phyloP scores from a whole-genome alignment of 1,140 invertebrate species.

The Thaumetopoea pityocampa region DNA sequence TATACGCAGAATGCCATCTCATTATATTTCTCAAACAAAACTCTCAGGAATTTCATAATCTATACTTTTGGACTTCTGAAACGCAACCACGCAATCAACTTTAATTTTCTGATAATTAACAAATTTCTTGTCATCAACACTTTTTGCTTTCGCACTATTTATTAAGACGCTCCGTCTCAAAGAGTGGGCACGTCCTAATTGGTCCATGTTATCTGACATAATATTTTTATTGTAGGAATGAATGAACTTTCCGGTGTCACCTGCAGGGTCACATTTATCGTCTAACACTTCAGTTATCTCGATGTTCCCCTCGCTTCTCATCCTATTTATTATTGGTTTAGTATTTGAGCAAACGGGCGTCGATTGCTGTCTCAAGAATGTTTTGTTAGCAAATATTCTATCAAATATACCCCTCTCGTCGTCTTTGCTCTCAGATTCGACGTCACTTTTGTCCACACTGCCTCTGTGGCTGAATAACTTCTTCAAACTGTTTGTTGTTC shows the following conservation, averaged over 20 bases:
- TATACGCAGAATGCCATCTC: too few relatives aligned
- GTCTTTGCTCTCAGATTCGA: slow-evolving; percentile 43
- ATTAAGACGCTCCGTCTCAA: slow-evolving; percentile 69
- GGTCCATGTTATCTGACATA: slow-evolving; percentile 44
- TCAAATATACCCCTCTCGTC: slow-evolving; percentile 43
- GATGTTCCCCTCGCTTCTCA: slow-evolving; percentile 59
- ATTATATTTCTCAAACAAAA: slow-evolving; percentile 67
- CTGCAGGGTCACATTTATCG: slow-evolving; percentile 25
- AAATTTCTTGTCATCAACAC: slow-evolving; percentile 57
- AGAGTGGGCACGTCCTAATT: slow-evolving; percentile 39
- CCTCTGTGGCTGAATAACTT: slow-evolving; percentile 66
- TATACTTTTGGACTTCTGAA: slow-evolving; percentile 57
- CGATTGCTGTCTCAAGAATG: slow-evolving; percentile 62
- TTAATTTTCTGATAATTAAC: slow-evolving; percentile 56
- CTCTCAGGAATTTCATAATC: slow-evolving; percentile 65
- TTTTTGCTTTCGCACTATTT: slow-evolving; percentile 66
- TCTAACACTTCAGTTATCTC: slow-evolving; percentile 43
- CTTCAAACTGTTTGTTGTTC: slow-evolving; percentile 65
- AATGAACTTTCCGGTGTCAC: slow-evolving; percentile 48
- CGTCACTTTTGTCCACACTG: slow-evolving; percentile 61
- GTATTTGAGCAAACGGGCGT: slow-evolving; percentile 50
- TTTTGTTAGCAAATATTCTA: slow-evolving; percentile 52
- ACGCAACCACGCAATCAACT: slow-evolving; percentile 54
- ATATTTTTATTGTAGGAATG: slow-evolving; percentile 42
- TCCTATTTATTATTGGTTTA: slow-evolving; percentile 48